Evolutionary conservation across 2,113 vertebrate species (phyloP), one percentile per base, ranked within the genome.

Genomic region (Myotis lucifugus): DNA sequence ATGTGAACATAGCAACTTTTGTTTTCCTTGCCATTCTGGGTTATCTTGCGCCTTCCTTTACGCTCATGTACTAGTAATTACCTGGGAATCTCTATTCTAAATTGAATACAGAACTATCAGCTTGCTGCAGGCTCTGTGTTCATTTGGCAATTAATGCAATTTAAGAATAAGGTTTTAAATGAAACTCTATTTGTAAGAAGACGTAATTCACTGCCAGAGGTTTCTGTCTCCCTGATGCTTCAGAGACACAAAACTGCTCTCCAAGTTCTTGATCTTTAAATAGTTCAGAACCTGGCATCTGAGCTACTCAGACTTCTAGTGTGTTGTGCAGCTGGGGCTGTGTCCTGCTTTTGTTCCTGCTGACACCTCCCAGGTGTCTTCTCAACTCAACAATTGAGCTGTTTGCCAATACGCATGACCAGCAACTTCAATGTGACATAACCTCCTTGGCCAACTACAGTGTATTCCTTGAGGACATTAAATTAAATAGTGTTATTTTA

Each of bases 81-180:
- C 85, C 90, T 95, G 61, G 32, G 13, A 95, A 93, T 73, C 85
- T 95, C 56, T 67, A 48, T 74, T 92, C 64, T 78, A 21, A 96
- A 95, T 42, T 61, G 5, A 54, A 95, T 93, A 74, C 79, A 10
- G 5, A 93, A 73, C 50, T 95, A 50, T 91, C 95, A 34, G 13
- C 67, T 1, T 88, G 66, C 17, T 46, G 76, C 76, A 93, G 79
- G 81, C 40, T 85, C 40, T 95, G 83, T 86, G 88, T 19, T 83
- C 64, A 85, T 61, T 37, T 8, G 93, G 92, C 46, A 95, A 90
- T 95, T 88, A 82, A 95, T 85, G 64, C 37, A 91, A 93, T 95
- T 95, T 95, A 95, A 95, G 54, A 92, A 32, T 0, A 50, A 85
- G 37, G 12, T 67, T 90, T 93, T 50, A 73, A 96, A 90, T 73